A percentile compares a stretch with the other conserved stretches of the same genome.
These are phyloP conservation scores for Cinclus cinclus DNA, from an alignment of 2,113 vertebrate genomes.

Conservation along the genomic window DNA sequence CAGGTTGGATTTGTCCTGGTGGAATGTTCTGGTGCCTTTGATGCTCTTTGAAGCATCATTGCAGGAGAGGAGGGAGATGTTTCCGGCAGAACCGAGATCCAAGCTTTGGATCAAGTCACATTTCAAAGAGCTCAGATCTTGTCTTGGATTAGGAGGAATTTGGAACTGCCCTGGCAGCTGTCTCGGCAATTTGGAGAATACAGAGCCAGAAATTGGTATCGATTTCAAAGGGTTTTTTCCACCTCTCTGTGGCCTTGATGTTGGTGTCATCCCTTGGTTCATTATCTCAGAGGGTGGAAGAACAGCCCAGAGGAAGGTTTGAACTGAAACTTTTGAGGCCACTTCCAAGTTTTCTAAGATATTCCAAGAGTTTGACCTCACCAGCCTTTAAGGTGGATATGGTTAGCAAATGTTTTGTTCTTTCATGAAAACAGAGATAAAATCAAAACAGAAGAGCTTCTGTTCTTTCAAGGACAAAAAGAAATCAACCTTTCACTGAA, in stretches of 20 bases:
- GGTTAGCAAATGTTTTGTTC: neutral
- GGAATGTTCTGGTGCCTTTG: neutral
- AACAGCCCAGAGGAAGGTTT: neutral
- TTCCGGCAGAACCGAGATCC: neutral
- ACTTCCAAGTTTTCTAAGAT: neutral
- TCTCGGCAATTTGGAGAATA: neutral
- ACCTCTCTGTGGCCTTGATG: neutral
- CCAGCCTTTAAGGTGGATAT: neutral
- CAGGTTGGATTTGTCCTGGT: neutral
- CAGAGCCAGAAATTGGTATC: neutral
- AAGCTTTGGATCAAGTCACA: neutral
- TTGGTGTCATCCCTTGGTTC: neutral
- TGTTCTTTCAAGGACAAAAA: conserved; percentile 13
- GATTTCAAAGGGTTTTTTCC: neutral
- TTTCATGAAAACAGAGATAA: neutral
- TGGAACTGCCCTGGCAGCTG: neutral
- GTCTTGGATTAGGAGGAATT: neutral
- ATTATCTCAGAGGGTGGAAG: neutral
- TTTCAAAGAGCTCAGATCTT: neutral
- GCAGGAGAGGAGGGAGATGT: neutral
- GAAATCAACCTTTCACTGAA: neutral
- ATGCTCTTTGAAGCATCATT: neutral
- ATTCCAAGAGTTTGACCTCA: neutral
- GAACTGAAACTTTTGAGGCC: neutral
- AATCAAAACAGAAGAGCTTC: conserved; percentile 3